Evolutionary conservation across 2,113 vertebrate species (phyloP), one percentile per base, ranked within the genome.

Genomic region (Oryzias javanicus): DNA sequence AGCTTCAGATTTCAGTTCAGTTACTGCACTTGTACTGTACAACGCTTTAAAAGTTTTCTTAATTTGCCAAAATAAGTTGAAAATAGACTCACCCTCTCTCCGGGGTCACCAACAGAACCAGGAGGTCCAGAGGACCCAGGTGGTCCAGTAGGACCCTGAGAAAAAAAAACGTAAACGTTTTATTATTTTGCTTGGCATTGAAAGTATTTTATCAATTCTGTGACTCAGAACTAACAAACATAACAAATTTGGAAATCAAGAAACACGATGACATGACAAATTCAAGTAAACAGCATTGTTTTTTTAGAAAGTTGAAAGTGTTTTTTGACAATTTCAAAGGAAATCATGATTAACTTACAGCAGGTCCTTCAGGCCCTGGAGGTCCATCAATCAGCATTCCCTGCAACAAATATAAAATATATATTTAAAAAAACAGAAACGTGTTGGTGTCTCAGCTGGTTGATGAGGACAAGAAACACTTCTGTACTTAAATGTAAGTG

Each of bases 321-420:
- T 0, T 52, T 0, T 12, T 6, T 51, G 13, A 12, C 15, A 12
- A 46, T 1, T 20, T 22, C 50, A 19, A 57, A 41, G 13, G 14
- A 8, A 40, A 12, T 35, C 12, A 8, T 35, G 35, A 41, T 4
- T 10, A 0, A 92, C 95, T 91, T 73, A 96, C 95, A 82, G 93
- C 88, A 55, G 93, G 92, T 69, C 95, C 95, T 88, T 96, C 95
- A 45, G 93, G 88, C 69, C 95, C 95, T 41, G 94, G 93, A 13
- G 94, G 93, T 7, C 95, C 95, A 69, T 95, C 94, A 50, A 95
- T 94, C 22, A 96, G 55, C 94, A 96, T 95, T 1, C 95, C 95
- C 95, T 96, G 72, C 4, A 67, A 48, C 15, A 71, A 5, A 54
- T 1, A 27, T 6, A 27, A n/a, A 2, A 58, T 52, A 49, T 19